Conservation (phyloP, 2,888 invertebrate species). For the Octonoba sinensis region DNA sequence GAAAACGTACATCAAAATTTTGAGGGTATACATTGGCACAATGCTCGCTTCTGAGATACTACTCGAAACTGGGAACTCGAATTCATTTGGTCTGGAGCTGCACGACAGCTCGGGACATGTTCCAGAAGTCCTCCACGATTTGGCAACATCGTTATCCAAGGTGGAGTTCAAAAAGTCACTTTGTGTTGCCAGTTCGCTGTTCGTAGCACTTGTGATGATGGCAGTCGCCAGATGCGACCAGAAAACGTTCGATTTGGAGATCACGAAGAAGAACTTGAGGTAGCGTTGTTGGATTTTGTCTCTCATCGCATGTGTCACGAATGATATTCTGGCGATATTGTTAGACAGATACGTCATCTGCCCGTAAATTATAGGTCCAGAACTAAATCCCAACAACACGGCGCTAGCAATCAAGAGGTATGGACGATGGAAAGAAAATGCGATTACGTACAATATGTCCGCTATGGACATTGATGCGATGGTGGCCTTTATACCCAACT, state of each 20-base stretch:
- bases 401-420: constrained; percentile 35
- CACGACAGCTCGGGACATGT: no score
- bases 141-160: no score
- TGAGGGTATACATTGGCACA: constrained; percentile 36
- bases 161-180: no score
- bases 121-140: no score
- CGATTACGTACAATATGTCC: constrained; percentile 35
- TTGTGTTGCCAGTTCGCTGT: no score
- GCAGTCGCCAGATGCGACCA: constrained; percentile 23
- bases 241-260: constrained; percentile 50
- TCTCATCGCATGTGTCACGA: constrained; percentile 53
- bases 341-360: constrained; percentile 54
- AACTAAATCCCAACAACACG: constrained; percentile 42
- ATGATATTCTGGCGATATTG: constrained; percentile 53
- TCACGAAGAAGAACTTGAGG: constrained; percentile 53
- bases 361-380: constrained; percentile 56
- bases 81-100: no score
- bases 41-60: background rate
- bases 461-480: constrained; percentile 25
- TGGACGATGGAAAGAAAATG: constrained; percentile 54
- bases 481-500: constrained; percentile 56
- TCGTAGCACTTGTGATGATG: no score
- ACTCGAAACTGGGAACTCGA: no score
- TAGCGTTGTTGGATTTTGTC: constrained; percentile 60
- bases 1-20: constrained; percentile 47